Base-by-base conservation (phyloP, 2,797 vertebrate species). In the Poecilia wingei region DNA sequence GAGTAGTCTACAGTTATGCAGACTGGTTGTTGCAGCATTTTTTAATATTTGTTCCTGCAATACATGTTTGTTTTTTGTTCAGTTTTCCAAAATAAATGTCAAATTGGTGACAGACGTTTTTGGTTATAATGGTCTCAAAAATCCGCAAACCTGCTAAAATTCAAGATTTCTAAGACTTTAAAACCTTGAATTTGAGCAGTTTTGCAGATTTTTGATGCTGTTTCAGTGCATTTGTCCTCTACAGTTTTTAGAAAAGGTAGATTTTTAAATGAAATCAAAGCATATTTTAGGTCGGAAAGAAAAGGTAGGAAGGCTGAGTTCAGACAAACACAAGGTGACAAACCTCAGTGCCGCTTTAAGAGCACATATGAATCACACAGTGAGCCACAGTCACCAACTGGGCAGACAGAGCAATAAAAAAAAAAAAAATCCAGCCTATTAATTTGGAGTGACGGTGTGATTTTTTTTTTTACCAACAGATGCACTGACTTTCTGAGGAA, bases 401-500 rank as follows among this genome's bases (percentile, higher is more conserved):
- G 18, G 22, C 13, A 73, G 51, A 53, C 36, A n/a, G 9, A n/a
- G 59, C 28, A 18, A 10, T 51, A 20, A 45, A 25, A 84, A 74
- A 41, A 74, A 39, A 84, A 74, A 39, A n/a, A 61, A 82, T 14
- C 45, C 71, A 72, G 33, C 61, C 9, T 47, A 31, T 36, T 75
- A 70, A 28, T 66, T 20, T 36, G 51, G 13, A 53, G 13, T 68
- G 1, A 13, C 0, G 2, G 13, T 41, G 16, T 61, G 25, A 49
- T 8, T n/a, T 45, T 22, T 25, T 18, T 64, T 1, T 61, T 64
- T 66, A 78, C 57, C 1, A 71, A 6, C 18, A 6, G 16, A 0
- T 28, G 39, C 4, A 18, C 43, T 22, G n/a, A 64, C 49, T 25
- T 25, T 49, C 20, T 82, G 72, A 87, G 91, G 89, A 91, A 92